Conservation (phyloP, 2,888 invertebrate genomes). For the Dromius quadrimaculatus region DNA sequence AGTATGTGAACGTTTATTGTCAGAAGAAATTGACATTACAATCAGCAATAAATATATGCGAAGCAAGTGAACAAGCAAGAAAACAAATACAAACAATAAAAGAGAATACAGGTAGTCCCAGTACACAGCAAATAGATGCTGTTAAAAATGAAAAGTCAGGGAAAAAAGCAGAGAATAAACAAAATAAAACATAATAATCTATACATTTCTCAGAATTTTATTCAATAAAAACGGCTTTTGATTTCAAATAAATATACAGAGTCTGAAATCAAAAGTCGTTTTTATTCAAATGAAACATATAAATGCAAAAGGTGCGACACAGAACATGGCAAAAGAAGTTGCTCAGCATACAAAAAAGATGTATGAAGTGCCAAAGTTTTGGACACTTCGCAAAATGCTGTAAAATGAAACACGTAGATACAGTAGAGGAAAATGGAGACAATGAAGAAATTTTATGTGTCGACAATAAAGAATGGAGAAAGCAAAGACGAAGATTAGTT, state of each 20-base stretch:
- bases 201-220: no score
- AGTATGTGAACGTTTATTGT: background rate
- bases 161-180: background rate
- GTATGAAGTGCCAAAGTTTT: background rate
- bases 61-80: background rate
- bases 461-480: no score
- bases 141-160: background rate
- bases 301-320: background rate
- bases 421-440: background rate
- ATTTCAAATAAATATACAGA: no score
- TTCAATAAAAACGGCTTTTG: no score
- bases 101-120: background rate
- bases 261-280: no score
- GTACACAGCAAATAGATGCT: background rate
- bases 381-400: background rate
- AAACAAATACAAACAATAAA: background rate
- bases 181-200: background rate
- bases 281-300: no score
- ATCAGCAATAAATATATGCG: background rate
- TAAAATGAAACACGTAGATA: background rate
- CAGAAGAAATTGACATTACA: background rate
- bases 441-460: background rate
- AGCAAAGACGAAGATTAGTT: no score
- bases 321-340: no score
- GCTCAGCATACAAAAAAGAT: no score